These are phyloP conservation scores for Gasteruption jaculator DNA, from an alignment of 2,888 invertebrate species.

Conservation along the genomic window DNA sequence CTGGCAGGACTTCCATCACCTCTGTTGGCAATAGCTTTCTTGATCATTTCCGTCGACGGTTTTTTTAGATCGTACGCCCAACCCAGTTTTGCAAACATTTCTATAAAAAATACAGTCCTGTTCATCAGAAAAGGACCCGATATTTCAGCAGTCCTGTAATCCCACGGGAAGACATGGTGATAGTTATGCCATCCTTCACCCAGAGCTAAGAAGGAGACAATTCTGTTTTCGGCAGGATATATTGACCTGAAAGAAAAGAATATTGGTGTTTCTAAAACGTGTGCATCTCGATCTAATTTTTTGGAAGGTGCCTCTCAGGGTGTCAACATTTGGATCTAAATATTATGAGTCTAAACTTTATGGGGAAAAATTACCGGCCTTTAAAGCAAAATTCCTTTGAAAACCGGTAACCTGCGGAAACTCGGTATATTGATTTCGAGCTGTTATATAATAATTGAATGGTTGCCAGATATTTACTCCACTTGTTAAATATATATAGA, in stretches of 20 bases:
- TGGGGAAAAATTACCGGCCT: no score
- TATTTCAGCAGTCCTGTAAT: constrained; percentile 78
- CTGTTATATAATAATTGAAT: no score
- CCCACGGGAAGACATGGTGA: constrained; percentile 90
- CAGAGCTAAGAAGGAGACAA: constrained; percentile 36
- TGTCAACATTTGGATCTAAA: no score
- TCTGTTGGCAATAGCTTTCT: constrained; percentile 54
- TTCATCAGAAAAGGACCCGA: constrained; percentile 54
- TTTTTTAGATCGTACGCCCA: constrained; percentile 74
- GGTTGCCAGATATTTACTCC: no score
- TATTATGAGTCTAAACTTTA: no score
- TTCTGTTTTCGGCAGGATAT: constrained; percentile 30
- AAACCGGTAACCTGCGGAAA: no score
- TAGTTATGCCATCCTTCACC: constrained; percentile 62
- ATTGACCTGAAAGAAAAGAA: constrained; percentile 20
- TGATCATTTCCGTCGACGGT: constrained; percentile 57
- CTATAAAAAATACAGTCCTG: constrained; percentile 63
- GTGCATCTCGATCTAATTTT: background rate
- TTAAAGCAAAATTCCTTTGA: no score
- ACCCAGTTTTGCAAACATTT: constrained; percentile 64
- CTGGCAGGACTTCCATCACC: constrained; percentile 52
- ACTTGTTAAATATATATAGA: no score
- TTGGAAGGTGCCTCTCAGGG: no score
- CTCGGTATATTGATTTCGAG: no score
- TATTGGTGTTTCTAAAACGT: background rate